phyloP scores from a whole-genome alignment of 2,797 vertebrate genomes.

The Arrhamphus sclerolepis region DNA sequence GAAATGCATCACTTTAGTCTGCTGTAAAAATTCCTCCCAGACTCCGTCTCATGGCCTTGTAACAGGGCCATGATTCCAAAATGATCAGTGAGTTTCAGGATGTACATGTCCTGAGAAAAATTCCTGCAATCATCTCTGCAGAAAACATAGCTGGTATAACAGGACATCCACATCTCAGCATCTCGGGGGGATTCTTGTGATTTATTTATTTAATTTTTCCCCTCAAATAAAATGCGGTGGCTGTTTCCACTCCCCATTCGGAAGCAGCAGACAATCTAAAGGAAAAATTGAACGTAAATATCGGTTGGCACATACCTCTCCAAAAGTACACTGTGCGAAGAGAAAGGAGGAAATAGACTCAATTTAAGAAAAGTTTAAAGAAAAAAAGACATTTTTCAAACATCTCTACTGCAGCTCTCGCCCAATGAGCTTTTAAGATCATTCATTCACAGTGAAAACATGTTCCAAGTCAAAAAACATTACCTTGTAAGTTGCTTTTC shows the following conservation, averaged over 20 bases:
- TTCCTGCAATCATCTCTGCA: conserved; percentile 22
- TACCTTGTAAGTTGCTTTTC: conserved; percentile 1
- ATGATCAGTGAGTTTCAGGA: conserved; percentile 41
- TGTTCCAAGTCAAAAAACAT: conserved; percentile 12
- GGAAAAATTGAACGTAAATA: conserved; percentile 12
- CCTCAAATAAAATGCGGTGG: background rate
- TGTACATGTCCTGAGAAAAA: conserved; percentile 23
- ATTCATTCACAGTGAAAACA: conserved; percentile 44
- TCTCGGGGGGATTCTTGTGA: conserved; percentile 8
- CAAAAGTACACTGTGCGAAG: conserved; percentile 5
- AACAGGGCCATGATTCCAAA: conserved; percentile 24
- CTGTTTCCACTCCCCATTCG: background rate
- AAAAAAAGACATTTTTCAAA: conserved; percentile 36
- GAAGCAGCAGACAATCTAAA: conserved; percentile 15
- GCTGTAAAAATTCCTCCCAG: conserved; percentile 21
- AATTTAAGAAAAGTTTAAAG: conserved; percentile 44
- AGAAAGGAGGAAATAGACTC: conserved; percentile 25
- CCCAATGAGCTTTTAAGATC: conserved; percentile 43
- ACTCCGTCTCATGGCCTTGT: conserved; percentile 38
- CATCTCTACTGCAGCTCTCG: conserved; percentile 33
- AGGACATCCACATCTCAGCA: conserved; percentile 2
- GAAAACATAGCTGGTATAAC: conserved; percentile 21
- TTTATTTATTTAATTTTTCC: no score
- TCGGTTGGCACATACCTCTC: background rate
- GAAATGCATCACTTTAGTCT: conserved; percentile 30